These are phyloP conservation scores for Oxyteleia sp. DNA, from an alignment of 2,888 invertebrate species.

Conservation along the genomic window DNA sequence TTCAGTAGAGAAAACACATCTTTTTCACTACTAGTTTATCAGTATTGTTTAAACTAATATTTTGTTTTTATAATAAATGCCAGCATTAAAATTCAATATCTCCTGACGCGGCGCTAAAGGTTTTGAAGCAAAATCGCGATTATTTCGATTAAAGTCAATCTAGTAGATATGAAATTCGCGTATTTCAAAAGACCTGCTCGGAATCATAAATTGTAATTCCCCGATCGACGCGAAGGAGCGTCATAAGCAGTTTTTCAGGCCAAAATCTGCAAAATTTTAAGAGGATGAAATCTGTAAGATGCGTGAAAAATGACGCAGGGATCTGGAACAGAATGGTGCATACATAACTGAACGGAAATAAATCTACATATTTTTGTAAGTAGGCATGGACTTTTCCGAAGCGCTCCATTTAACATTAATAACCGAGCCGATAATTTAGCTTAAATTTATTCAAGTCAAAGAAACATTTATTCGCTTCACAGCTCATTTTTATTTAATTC, in stretches of 20 bases:
- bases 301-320: constrained; percentile 7
- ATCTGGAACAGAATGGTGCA: constrained; percentile 1
- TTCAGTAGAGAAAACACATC: no score
- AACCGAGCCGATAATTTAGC: neutral
- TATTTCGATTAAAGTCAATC: neutral
- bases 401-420: constrained; percentile 5
- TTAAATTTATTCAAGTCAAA: neutral
- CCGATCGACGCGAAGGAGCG: neutral
- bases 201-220: constrained; percentile 21
- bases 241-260: constrained; percentile 13
- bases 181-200: neutral
- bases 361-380: constrained; percentile 5
- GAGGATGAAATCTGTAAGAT: constrained; percentile 13
- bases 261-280: constrained; percentile 28
- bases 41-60: no score
- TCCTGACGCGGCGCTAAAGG: no score
- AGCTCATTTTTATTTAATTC: neutral
- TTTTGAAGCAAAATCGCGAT: no score
- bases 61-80: no score
- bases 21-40: no score
- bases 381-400: neutral
- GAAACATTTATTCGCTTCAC: neutral
- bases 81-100: no score
- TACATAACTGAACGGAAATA: constrained; percentile 15
- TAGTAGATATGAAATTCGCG: neutral